A percentile compares a stretch with the other conserved stretches of the same genome.
These are phyloP conservation scores for Drosophila pallidifrons DNA, from an alignment of 1,140 invertebrate species.

Conservation along the genomic window DNA sequence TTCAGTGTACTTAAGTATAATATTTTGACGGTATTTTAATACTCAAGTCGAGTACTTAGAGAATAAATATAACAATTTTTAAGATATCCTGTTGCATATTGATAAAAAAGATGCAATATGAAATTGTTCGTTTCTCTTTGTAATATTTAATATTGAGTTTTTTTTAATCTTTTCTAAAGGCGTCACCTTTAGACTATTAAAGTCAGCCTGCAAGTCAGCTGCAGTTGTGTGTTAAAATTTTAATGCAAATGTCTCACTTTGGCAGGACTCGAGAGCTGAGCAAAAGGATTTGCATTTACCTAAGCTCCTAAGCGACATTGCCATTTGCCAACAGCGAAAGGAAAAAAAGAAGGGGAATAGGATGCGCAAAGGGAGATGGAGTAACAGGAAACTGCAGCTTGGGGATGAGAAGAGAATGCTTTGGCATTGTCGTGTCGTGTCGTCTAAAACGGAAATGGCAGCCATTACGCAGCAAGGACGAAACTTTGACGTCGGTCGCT, in stretches of 20 bases:
- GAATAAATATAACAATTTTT: too few species aligned
- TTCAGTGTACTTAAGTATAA: too few species aligned
- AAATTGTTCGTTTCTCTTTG: too few species aligned
- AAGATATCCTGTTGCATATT: too few species aligned
- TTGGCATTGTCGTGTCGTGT: slow-evolving; percentile 38
- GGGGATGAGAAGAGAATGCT: not conserved
- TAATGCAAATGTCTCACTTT: slow-evolving; percentile 57
- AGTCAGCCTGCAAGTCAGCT: not conserved
- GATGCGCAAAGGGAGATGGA: not conserved
- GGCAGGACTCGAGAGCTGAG: slow-evolving; percentile 24
- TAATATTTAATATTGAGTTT: not conserved
- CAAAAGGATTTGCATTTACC: slow-evolving; percentile 61
- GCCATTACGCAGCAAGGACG: slow-evolving; percentile 57
- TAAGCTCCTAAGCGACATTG: slow-evolving; percentile 40
- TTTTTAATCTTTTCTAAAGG: too few species aligned
- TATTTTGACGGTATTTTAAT: too few species aligned
- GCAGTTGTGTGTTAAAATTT: slow-evolving; percentile 30
- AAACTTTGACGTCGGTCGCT: slow-evolving; percentile 49
- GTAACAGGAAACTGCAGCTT: slow-evolving; percentile 17
- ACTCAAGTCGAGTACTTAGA: too few species aligned
- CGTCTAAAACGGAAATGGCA: slow-evolving; percentile 57
- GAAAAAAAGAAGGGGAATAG: not conserved
- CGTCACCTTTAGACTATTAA: not conserved
- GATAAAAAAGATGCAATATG: too few species aligned
- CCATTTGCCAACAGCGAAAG: not conserved